Evolutionary conservation across 1,140 invertebrate species (phyloP), one percentile per base, ranked within the genome.

Genomic region (Cyrtorhinus lividipennis): DNA sequence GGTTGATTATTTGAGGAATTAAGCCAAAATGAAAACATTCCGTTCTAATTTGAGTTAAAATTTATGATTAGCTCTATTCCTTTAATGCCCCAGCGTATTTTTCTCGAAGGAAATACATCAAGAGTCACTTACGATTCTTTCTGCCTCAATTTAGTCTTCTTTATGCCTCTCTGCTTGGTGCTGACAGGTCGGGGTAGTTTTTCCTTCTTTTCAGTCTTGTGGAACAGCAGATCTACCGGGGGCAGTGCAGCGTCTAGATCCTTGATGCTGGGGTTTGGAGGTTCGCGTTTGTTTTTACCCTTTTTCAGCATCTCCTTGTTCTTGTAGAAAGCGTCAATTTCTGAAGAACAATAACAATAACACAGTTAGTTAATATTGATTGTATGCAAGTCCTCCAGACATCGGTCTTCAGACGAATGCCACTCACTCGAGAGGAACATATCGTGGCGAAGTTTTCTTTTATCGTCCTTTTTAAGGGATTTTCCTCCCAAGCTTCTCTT

Each of bases 311-410:
- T 53, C 20, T 38, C 30, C 15, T 20, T 8, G 20, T 12, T 53
- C 20, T 53, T 53, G 48, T 53, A 53, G 48, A 53, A 15, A 22
- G 48, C 48, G 18, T 53, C 48, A 20, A 53, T 53, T 53, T 53
- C 48, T 53, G 48, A 5, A 53, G n/a, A n/a, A n/a, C n/a, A n/a
- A n/a, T n/a, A n/a, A n/a, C n/a, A n/a, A n/a, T n/a, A n/a, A n/a
- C n/a, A n/a, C n/a, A n/a, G n/a, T n/a, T n/a, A n/a, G n/a, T n/a
- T n/a, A n/a, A n/a, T n/a, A n/a, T n/a, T n/a, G n/a, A n/a, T n/a
- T n/a, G n/a, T n/a, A n/a, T n/a, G n/a, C n/a, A n/a, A n/a, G n/a
- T n/a, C n/a, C n/a, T n/a, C n/a, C n/a, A 38, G 15, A 38, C 5
- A 15, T 38, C 5, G 30, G 30, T 38, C 15, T 38, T 38, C 30